phyloP scores from a whole-genome alignment of 37 sponge, comb jelly and placozoan genomes.

The Spongilla lacustris region DNA sequence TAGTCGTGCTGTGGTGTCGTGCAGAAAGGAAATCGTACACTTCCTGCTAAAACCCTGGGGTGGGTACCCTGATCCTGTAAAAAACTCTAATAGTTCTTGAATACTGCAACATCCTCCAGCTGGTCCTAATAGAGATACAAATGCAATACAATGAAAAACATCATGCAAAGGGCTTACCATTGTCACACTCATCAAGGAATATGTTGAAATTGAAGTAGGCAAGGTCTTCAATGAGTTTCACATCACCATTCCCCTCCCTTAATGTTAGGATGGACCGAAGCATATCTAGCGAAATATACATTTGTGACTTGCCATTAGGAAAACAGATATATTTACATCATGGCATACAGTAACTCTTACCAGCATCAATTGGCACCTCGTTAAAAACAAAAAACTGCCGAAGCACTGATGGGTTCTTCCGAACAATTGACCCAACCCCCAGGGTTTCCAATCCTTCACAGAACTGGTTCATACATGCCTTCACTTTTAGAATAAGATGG shows the following conservation, averaged over 20 bases:
- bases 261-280: no score
- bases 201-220: slow-evolving; percentile 19
- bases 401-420: slow-evolving; percentile 2
- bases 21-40: no score
- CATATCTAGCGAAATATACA: no score
- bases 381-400: slow-evolving; percentile 2
- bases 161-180: slow-evolving; percentile 6
- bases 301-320: no score
- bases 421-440: background rate
- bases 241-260: no score
- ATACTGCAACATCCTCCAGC: no score
- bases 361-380: background rate
- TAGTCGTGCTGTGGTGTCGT: background rate
- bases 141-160: no score
- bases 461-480: slow-evolving; percentile 22
- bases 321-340: no score
- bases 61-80: no score
- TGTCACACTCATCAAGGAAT: slow-evolving; percentile 29
- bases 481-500: slow-evolving; percentile 30
- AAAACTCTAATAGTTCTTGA: no score
- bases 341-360: background rate
- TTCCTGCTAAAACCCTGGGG: no score
- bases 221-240: slow-evolving; percentile 3
- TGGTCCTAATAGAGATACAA: no score
- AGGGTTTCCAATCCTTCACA: slow-evolving; percentile 9